Evolutionary conservation across 2,113 vertebrate genomes (phyloP), one percentile per base, ranked within the genome.

Genomic region (Chitala chitala): DNA sequence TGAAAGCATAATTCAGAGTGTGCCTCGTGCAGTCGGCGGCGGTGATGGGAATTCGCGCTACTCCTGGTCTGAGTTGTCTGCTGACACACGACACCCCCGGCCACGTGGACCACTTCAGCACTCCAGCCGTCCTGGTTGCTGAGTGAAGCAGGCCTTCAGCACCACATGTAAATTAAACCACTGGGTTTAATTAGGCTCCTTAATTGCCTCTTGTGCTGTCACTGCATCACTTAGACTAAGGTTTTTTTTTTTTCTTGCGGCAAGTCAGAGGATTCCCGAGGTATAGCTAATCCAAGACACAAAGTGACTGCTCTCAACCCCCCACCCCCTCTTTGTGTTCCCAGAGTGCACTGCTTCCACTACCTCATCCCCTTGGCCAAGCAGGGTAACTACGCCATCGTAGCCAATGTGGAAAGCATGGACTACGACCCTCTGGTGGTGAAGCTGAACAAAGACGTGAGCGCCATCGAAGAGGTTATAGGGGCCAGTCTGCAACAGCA

Each of bases 321-420:
- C 70, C 38, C 24, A 55, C 51, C 69, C 50, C 69, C 13, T 48
- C 74, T 53, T n/a, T n/a, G n/a, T n/a, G n/a, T n/a, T 51, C 10
- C 0, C 88, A 99, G 97, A 81, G 95, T 99, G 69, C 96, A 98
- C 65, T 99, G 96, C 53, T 99, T 99, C 88, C 94, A 98, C 83
- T 98, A 98, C 86, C 88, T 99, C 79, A 99, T 99, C 81, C 96
- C 96, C 0, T 85, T 98, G 82, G 92, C 95, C 9, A 99, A 99
- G 74, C 94, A 99, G 71, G 96, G 96, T 1, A 99, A 99, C 82
- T 99, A 99, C 0, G 96, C 96, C 84, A 98, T 99, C 0, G 96
- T 98, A 0, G 97, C 97, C 22, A 99, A 99, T 0, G 96, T 96
- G 84, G 96, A 98, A 85, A 99, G 97, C 72, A 99, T 99, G 97